These are phyloP conservation scores for Exocentrus adspersus DNA, from an alignment of 2,888 invertebrate genomes.

Conservation along the genomic window DNA sequence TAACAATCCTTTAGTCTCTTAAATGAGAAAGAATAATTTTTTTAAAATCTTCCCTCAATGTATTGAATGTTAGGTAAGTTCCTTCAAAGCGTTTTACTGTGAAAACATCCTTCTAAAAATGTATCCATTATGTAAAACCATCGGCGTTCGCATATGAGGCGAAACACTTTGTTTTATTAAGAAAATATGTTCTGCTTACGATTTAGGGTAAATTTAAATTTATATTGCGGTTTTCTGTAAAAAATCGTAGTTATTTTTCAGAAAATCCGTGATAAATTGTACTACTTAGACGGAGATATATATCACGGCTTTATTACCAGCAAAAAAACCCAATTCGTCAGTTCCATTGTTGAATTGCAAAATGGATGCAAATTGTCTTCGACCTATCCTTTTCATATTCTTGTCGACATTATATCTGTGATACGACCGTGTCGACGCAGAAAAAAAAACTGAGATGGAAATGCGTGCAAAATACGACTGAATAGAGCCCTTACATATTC, in stretches of 20 bases:
- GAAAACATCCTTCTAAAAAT: too few species aligned
- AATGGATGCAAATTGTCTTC: slow-evolving; percentile 16
- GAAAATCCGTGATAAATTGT: slow-evolving; percentile 40
- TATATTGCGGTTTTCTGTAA: slow-evolving; percentile 25
- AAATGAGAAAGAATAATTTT: too few species aligned
- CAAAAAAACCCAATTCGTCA: slow-evolving; percentile 22
- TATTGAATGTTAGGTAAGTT: too few species aligned
- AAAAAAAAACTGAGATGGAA: too few species aligned
- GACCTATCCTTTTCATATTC: background rate
- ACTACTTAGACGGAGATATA: slow-evolving; percentile 30
- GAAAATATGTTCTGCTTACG: slow-evolving; percentile 19
- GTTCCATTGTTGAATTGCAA: slow-evolving; percentile 18
- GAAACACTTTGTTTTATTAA: slow-evolving; percentile 13
- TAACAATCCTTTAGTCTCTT: too few species aligned
- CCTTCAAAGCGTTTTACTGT: too few species aligned
- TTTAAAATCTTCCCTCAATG: too few species aligned
- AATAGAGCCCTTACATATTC: too few species aligned
- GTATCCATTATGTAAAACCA: background rate
- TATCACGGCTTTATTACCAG: slow-evolving; percentile 35
- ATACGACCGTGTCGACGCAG: too few species aligned
- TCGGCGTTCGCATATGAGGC: background rate
- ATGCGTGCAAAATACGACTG: too few species aligned
- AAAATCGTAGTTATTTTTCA: slow-evolving; percentile 33
- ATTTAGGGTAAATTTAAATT: slow-evolving; percentile 29
- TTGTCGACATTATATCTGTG: background rate